Evolutionary conservation across 2,113 vertebrate species (phyloP).

Genomic region (Leptobrachium leishanense): DNA sequence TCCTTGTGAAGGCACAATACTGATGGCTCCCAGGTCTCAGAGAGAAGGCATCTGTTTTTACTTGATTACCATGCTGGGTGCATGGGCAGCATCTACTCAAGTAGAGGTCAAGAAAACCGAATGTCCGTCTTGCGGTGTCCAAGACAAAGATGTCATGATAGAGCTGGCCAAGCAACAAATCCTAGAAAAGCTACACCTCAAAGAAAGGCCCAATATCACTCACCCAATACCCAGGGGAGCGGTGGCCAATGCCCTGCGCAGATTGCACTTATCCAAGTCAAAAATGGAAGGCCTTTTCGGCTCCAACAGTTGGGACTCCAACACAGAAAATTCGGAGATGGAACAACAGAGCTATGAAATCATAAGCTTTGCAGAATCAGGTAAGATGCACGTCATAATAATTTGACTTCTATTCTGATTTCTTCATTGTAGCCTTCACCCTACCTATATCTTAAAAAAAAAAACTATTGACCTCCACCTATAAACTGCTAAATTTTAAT

Average conservation of each 20-base stretch:
- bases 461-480: too few relatives aligned
- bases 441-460: too few relatives aligned
- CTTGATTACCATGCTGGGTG: constrained; percentile 41
- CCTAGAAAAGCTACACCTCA: constrained; percentile 83
- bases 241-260: constrained; percentile 78
- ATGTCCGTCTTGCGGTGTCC: constrained; percentile 68
- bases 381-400: constrained; percentile 65
- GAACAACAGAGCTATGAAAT: constrained; percentile 85
- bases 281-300: constrained; percentile 60
- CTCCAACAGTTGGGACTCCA: constrained; percentile 58
- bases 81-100: constrained; percentile 33
- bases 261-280: constrained; percentile 70
- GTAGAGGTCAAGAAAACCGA: constrained; percentile 37
- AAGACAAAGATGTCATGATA: constrained; percentile 74
- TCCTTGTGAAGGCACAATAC: not conserved
- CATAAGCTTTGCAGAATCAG: constrained; percentile 89
- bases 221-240: constrained; percentile 75
- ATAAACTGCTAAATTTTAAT: too few relatives aligned
- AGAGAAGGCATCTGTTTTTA: constrained; percentile 47
- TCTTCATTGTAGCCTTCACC: too few relatives aligned
- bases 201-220: constrained; percentile 80
- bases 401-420: too few relatives aligned
- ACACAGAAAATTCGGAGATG: constrained; percentile 13
- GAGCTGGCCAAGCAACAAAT: constrained; percentile 84
- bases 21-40: constrained; percentile 22